Evolutionary conservation across 2,888 invertebrate genomes (phyloP), one percentile per base, ranked within the genome.

Genomic region (Megaustenia siamemsis): DNA sequence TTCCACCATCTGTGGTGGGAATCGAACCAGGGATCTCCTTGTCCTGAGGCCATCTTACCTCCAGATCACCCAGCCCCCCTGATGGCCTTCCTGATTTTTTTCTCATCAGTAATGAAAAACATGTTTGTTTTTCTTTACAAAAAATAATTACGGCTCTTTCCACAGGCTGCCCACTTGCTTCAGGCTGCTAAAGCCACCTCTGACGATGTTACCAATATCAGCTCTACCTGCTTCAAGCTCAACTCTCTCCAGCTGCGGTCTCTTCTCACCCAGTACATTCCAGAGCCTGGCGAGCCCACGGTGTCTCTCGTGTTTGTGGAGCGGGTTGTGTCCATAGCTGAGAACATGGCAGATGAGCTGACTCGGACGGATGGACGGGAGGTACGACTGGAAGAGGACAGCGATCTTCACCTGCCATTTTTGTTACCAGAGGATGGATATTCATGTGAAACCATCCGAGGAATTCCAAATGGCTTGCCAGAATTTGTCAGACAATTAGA

Each of bases 381-480:
- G 94, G 88, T 98, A 86, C 96, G 97, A 0, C 94, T 99, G 80
- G 98, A 99, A 94, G 98, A 98, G 93, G 96, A 97, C 49, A 97
- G 97, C 90, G 94, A 95, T 86, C 95, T 99, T 66, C 97, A 97
- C 91, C 95, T 99, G 83, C 98, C 98, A 0, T 96, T 99, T 89
- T 95, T 99, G 76, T 96, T 99, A 84, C 99, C 99, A 0, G 98
- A 99, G 93, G 99, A 99, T 94, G 99, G 98, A 35, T 99, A 98
- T 95, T 98, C 98, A 93, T 98, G 98, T 93, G 99, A 99, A 94
- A 97, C 98, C 84, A 97, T 98, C 82, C 95, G 97, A 86, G 98
- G 98, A 71, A 97, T 99, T 85, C 99, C 99, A 49, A 93, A 94
- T 82, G 98, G 93, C 5, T 87, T 94, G 73, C 90, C 90, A 0